Evolutionary conservation across 2,113 vertebrate species (phyloP), one percentile per base, ranked within the genome.

Genomic region (Macquaria ambigua): DNA sequence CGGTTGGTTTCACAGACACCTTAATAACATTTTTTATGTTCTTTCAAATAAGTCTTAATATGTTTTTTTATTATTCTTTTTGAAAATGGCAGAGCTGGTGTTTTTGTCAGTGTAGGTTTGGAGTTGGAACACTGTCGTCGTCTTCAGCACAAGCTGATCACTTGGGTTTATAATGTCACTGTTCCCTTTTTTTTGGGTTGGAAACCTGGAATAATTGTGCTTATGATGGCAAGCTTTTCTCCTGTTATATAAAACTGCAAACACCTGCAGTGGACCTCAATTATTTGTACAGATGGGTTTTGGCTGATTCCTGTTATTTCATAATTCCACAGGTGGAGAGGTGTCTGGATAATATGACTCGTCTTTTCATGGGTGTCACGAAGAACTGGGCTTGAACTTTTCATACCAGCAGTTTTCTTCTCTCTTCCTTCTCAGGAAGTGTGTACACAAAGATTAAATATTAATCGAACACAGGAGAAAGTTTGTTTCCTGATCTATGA

Each of bases 241-340:
- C 50, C 37, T 28, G 67, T 91, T 89, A 87, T 80, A 74, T 90
- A 90, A 90, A 85, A 67, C 77, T 92, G 86, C 76, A 90, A 78
- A 86, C 89, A 91, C 88, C 85, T 94, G 90, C 91, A 81, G 58
- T 71, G 74, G 86, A 87, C 87, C 63, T 81, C 41, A 69, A 74
- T 82, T 92, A 85, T 92, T 93, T 93, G 77, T 90, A 87, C 87
- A 91, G 90, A 91, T 91, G 88, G 82, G 74, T 77, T 87, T 89
- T 90, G 87, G 77, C 89, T 91, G 58, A 91, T 87, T 93, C 80
- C 82, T 85, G 87, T 92, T 89, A 85, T 89, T 94, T 85, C 50
- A 56, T 90, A 88, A 91, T 87, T 93, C 83, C 75, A 75, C 83
- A 87, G 79, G 79, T 91, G 71, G 76, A 74, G 77, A 78, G 12